A percentile compares a stretch with the other conserved stretches of the same genome.
Conservation (phyloP, 2,888 invertebrate species). For the Neocrepidodera transversa region DNA sequence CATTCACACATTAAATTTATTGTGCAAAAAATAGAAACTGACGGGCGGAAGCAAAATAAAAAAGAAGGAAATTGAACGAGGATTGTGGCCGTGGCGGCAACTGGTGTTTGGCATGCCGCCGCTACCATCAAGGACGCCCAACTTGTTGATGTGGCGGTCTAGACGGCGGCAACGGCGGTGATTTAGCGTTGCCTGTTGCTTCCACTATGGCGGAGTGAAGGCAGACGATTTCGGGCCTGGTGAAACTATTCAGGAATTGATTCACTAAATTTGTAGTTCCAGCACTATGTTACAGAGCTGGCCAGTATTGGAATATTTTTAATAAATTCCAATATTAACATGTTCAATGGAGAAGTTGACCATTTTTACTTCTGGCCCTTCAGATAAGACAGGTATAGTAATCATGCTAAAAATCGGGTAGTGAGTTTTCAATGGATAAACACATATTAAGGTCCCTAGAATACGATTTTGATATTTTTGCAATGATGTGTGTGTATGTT, state of each 20-base stretch:
- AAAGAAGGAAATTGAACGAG: slow-evolving; percentile 4
- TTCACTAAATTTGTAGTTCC: slow-evolving; percentile 13
- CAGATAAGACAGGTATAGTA: too few relatives aligned
- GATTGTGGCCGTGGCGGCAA: slow-evolving; percentile 12
- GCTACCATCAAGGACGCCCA: slow-evolving; percentile 19
- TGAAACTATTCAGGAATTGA: slow-evolving; percentile 6
- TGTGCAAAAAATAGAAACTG: too few relatives aligned
- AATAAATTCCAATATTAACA: too few relatives aligned
- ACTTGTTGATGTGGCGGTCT: slow-evolving; percentile 27
- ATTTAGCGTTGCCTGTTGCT: slow-evolving; percentile 22
- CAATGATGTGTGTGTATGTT: too few relatives aligned
- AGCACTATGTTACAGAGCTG: neutral
- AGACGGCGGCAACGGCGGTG: slow-evolving; percentile 19
- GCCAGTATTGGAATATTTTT: too few relatives aligned
- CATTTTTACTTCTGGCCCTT: too few relatives aligned
- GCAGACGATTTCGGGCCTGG: neutral
- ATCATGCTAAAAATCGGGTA: too few relatives aligned
- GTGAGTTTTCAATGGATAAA: too few relatives aligned
- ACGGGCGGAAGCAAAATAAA: slow-evolving; percentile 1
- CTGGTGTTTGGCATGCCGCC: slow-evolving; percentile 25
- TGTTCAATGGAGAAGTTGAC: too few relatives aligned
- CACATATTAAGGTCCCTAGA: too few relatives aligned
- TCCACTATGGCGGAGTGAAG: slow-evolving; percentile 2
- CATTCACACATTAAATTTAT: too few relatives aligned
- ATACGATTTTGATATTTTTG: too few relatives aligned